These are phyloP conservation scores for Pelvicachromis taeniatus DNA, from an alignment of 2,113 vertebrate genomes.

Conservation along the genomic window DNA sequence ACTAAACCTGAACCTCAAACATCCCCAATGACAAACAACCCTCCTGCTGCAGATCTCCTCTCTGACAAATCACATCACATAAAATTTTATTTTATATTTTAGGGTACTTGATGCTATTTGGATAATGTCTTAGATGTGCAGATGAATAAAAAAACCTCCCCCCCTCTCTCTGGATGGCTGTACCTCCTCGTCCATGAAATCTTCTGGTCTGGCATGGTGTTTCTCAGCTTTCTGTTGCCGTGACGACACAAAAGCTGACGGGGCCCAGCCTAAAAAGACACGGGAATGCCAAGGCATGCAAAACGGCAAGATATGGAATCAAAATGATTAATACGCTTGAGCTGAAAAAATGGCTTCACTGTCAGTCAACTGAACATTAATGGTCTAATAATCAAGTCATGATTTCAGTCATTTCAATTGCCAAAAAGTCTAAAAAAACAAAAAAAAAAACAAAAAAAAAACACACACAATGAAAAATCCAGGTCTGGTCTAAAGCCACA, in stretches of 20 bases:
- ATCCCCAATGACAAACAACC: too few species aligned
- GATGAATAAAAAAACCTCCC: not conserved
- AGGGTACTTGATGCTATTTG: accelerated
- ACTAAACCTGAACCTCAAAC: not conserved
- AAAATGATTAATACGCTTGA: not conserved
- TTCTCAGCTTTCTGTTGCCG: conserved; percentile 86
- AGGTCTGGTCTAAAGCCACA: not conserved
- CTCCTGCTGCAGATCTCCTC: not conserved
- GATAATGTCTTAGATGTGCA: not conserved
- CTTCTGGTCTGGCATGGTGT: conserved; percentile 78
- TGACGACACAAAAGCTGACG: conserved; percentile 88
- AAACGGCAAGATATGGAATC: not conserved
- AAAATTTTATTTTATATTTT: not conserved
- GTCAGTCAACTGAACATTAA: not conserved
- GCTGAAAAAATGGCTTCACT: not conserved
- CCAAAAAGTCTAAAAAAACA: not conserved
- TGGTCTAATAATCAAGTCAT: not conserved
- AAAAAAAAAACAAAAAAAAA: not conserved
- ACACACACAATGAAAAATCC: not conserved
- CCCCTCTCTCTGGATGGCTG: not conserved
- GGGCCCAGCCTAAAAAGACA: conserved; percentile 83
- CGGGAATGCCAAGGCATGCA: not conserved
- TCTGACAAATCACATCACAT: not conserved
- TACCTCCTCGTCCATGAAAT: conserved; percentile 99
- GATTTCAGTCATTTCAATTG: not conserved